Percentiles rank a stretch among this genome's conserved stretches.
phyloP scores from a whole-genome alignment of 53 echinoderm and acorn worm species.

The Echinometra lucunter region DNA sequence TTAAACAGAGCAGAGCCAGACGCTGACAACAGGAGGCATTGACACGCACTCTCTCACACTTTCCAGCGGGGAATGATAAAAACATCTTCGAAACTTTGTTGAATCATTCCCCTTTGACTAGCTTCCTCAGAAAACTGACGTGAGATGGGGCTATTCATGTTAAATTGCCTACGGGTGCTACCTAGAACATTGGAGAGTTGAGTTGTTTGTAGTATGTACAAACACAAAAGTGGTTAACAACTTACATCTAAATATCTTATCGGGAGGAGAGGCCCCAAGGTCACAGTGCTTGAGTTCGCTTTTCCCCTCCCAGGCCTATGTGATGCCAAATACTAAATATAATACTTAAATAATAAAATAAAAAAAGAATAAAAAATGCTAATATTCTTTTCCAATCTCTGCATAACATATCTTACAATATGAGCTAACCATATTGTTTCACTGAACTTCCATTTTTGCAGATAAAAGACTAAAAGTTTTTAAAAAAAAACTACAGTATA shows the following conservation, averaged over 20 bases:
- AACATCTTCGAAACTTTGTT: not conserved
- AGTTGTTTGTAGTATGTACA: not conserved
- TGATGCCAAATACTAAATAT: too few relatives aligned
- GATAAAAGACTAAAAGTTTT: too few relatives aligned
- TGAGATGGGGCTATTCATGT: conserved; percentile 10
- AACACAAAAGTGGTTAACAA: too few relatives aligned
- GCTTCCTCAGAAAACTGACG: not conserved
- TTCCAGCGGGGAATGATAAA: not conserved
- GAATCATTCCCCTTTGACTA: not conserved
- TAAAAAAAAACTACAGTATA: too few relatives aligned
- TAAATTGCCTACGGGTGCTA: not conserved
- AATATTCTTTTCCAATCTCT: not conserved
- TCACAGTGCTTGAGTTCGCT: too few relatives aligned
- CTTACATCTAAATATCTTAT: too few relatives aligned
- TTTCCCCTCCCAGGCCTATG: too few relatives aligned
- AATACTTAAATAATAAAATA: not conserved
- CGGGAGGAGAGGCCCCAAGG: too few relatives aligned
- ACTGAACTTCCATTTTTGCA: not conserved
- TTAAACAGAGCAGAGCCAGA: conserved; percentile 11
- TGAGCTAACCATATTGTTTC: not conserved
- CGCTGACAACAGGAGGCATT: not conserved
- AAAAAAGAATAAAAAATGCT: not conserved
- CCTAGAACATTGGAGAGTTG: not conserved
- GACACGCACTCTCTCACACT: not conserved
- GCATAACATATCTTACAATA: not conserved